Evolutionary conservation across 1,140 invertebrate genomes (phyloP), one percentile per base, ranked within the genome.

Genomic region (Mamestra configurata): DNA sequence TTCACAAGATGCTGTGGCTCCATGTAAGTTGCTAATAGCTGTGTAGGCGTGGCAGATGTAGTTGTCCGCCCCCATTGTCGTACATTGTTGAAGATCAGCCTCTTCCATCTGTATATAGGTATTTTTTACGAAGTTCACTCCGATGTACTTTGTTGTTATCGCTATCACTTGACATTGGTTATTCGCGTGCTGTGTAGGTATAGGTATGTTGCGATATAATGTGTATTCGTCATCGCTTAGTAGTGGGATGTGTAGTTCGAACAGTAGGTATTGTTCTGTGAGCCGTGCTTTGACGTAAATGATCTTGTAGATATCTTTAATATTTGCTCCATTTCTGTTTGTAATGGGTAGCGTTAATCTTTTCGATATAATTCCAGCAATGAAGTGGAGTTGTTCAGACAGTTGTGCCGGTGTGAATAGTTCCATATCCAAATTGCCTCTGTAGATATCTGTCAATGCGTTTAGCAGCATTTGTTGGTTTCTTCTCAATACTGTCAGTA

Each of bases 41-140:
- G 18, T 53, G 0, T 18, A 18, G 51, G 51, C 51, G 51, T 53
- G 51, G 51, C 51, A 53, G 20, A 53, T 53, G 18, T 53, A 5
- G 5, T 53, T 20, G 51, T 53, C 51, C 51, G 51, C 20, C n/a
- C 4, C 10, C 51, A 53, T 53, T 53, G 18, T 53, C 1, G 57
- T 57, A 57, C 53, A 57, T 24, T 57, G 53, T 8, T 22, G 53
- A 22, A 61, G 4, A 31, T 61, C 57, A 31, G 11, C 24, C 27
- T 61, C 57, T 61, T 61, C 57, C 27, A 61, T 61, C 24, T 15
- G 24, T 31, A 61, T 61, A 13, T 61, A 61, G 27, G 57, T 31
- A 15, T 35, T 61, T 13, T 61, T 61, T 31, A 31, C 24, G 10
- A 61, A 31, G 57, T 61, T 61, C 10, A 61, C 27, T n/a, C 24